Conservation (phyloP, 2,797 vertebrate species). For the Eulemur rubriventer region DNA sequence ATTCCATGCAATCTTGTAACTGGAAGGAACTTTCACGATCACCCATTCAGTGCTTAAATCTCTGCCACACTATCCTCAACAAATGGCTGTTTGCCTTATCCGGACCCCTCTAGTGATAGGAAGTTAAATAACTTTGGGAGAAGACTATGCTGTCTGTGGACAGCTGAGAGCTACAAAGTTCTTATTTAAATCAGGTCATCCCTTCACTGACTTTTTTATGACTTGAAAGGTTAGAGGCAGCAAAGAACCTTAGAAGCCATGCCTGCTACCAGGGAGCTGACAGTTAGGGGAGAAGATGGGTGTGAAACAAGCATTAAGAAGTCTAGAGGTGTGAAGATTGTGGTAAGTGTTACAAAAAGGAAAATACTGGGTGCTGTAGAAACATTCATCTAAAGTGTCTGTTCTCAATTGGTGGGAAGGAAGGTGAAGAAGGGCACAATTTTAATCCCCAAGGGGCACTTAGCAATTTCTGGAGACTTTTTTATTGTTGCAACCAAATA, state of each 20-base stretch:
- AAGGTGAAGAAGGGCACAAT: neutral
- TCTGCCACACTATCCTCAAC: neutral
- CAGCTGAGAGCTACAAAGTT: neutral
- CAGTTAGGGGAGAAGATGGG: neutral
- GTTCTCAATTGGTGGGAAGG: neutral
- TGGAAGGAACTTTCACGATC: conserved; percentile 48
- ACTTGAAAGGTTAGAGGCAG: neutral
- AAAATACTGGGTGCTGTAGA: neutral
- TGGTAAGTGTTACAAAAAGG: neutral
- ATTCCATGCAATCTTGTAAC: conserved; percentile 60
- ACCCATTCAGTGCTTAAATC: neutral
- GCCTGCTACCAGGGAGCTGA: neutral
- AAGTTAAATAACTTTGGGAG: neutral
- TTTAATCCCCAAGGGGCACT: neutral
- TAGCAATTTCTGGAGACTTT: neutral
- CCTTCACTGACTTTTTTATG: neutral
- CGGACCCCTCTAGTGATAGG: neutral
- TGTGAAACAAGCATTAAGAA: neutral
- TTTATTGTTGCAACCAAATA: neutral
- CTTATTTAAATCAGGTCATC: neutral
- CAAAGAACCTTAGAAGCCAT: neutral
- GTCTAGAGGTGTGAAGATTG: neutral
- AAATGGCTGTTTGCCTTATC: neutral
- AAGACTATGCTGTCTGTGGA: neutral
- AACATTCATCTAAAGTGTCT: neutral